Evolutionary conservation across 23 tunicate species (phyloP), one percentile per base, ranked within the genome.

Genomic region (Phallusia fumigata): DNA sequence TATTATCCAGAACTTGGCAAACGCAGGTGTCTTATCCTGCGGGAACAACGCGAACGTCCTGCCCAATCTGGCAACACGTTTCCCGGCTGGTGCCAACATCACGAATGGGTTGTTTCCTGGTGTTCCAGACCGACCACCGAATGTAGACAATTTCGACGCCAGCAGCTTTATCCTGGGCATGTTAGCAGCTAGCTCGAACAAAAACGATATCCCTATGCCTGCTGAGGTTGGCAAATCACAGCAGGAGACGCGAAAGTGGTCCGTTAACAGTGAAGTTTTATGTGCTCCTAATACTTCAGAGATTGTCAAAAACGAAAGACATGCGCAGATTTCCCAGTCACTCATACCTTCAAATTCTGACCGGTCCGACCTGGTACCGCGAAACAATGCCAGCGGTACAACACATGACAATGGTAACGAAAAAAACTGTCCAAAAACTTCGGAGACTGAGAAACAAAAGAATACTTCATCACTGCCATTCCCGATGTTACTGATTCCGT

Each of bases 401-500:
- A 3, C 47, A 40, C 47, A 40, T 5, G 10, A 10, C 47, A 40
- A 40, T 40, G 47, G 47, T 40, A 5, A 40, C 47, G 5, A 5
- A 40, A 40, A 40, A 40, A 40, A 40, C 8, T 40, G 47, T 40
- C n/a, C n/a, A n/a, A 58, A 58, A 58, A 21, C 69, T 21, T 58
- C 58, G 58, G 28, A 22, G 28, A 58, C 26, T 13, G 16, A 58
- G 13, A 24, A 22, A 24, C 26, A 58, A 58, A 24, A 58, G 3
- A 24, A 58, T 24, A 13, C 3, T 21, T 58, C 69, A 22, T 74
- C 24, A 26, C 76, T 76, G 31, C 87, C 87, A 24, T 65, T 13
- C 24, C 88, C 88, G 16, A 65, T 79, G 47, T 72, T 85, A 22
- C 24, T 85, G 78, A 30, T 85, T 21, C 88, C 88, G 0, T 85